Evolutionary conservation across 1,140 invertebrate genomes (phyloP).

Genomic region (Drosophila tsacasi): DNA sequence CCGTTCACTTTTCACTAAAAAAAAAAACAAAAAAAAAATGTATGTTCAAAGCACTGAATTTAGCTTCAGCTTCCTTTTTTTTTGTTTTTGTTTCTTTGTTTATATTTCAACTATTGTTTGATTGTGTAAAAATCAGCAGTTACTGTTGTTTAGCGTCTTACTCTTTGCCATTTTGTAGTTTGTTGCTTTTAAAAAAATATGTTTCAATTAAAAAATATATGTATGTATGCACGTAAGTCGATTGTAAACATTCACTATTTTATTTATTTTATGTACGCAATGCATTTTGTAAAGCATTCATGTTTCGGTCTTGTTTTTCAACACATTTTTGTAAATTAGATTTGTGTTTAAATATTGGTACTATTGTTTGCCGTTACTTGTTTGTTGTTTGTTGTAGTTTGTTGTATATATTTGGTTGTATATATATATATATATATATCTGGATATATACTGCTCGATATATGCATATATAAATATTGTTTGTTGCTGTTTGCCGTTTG

Average conservation of each 20-base stretch:
- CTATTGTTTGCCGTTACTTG: constrained; percentile 55
- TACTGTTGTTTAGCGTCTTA: constrained; percentile 28
- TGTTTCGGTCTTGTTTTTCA: constrained; percentile 32
- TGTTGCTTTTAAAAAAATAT: constrained; percentile 49
- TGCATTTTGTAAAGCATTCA: constrained; percentile 48
- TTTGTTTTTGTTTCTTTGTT: constrained; percentile 2
- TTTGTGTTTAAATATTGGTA: constrained; percentile 70
- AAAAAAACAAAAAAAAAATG: constrained; percentile 5
- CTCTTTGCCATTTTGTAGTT: constrained; percentile 38
- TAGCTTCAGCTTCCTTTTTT: not conserved
- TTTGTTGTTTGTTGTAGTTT: constrained; percentile 54
- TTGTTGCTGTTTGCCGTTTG: constrained; percentile 42
- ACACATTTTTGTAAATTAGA: constrained; percentile 58
- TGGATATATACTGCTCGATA: constrained; percentile 53
- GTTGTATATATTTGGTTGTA: constrained; percentile 58
- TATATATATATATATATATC: constrained; percentile 45
- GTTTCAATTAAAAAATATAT: constrained; percentile 58
- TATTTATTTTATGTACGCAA: constrained; percentile 33
- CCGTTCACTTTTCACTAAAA: constrained; percentile 20
- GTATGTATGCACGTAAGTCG: constrained; percentile 27
- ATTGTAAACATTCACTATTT: constrained; percentile 57
- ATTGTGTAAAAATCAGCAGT: constrained; percentile 41
- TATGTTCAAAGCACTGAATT: constrained; percentile 17
- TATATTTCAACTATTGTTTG: constrained; percentile 57
- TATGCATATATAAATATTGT: constrained; percentile 73